Base-by-base conservation (phyloP, 2,113 vertebrate genomes). In the cattle (Bos taurus) region DNA sequence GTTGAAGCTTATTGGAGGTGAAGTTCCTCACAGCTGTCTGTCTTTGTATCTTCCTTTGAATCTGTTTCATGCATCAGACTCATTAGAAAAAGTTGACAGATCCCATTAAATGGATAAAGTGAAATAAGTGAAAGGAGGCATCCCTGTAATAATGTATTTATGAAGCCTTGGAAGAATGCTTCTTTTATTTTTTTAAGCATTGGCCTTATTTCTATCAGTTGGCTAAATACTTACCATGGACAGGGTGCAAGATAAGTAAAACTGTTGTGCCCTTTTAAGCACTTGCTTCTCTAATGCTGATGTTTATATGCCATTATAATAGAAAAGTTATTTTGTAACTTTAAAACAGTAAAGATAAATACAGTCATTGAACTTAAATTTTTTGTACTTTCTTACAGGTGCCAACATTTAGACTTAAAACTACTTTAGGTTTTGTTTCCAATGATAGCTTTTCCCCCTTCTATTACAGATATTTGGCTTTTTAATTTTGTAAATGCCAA, bases 21-120 rank as follows among this genome's bases (percentile, higher is more conserved):
- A 97, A 97, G 80, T 94, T 97, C 88, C 81, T 97, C 96, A 92
- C 95, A 97, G 92, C 96, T 97, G 96, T 93, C 94, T 98, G 94
- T 93, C 96, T 98, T 96, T 95, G 36, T 97, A 46, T 95, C 59
- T 96, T 94, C 93, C 93, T 88, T 87, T 85, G 82, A 96, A 87
- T 91, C 13, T 93, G 67, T 97, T 91, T 95, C 7, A 83, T 52
- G 0, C 0, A 52, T 36, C 87, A 95, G 77, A 87, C 52, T 97
- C 52, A 30, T 96, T 67, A 97, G 95, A 89, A 97, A 90, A 91
- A 88, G 48, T 87, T 93, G 90, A 96, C 91, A 96, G 93, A 96
- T 88, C 80, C 50, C 56, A 56, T 97, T 94, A 88, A 80, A 98
- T 85, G 28, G 91, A 86, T 71, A 94, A 74, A 74, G 67, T 17